Conservation (phyloP, 2,797 vertebrate genomes). For the Neoniphon sammara region DNA sequence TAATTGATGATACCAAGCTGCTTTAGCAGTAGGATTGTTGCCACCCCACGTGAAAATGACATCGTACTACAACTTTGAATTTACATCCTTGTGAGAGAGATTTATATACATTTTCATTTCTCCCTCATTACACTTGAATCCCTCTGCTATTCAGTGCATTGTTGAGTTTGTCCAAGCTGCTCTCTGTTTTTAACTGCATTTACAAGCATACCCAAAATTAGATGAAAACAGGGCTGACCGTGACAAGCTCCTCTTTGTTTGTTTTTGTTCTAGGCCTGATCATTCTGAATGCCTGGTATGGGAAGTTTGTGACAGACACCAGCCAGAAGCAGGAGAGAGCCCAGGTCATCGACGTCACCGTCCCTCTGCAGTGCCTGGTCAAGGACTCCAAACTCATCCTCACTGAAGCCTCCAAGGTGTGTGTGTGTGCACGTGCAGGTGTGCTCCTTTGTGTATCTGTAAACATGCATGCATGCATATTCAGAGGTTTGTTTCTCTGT, state of each 20-base stretch:
- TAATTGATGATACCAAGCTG: background rate
- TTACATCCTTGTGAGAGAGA: background rate
- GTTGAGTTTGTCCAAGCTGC: background rate
- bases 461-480: background rate
- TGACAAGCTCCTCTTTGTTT: background rate
- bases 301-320: conserved; percentile 96
- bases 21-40: background rate
- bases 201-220: background rate
- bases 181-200: background rate
- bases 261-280: conserved; percentile 87
- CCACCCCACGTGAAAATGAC: too few relatives aligned
- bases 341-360: conserved; percentile 95
- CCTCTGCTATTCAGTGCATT: background rate
- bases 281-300: conserved; percentile 97
- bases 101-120: background rate
- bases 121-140: too few relatives aligned
- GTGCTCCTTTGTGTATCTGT: background rate
- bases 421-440: conserved; percentile 2
- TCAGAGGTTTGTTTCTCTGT: conserved; percentile 12
- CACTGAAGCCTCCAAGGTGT: conserved; percentile 95
- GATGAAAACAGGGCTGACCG: background rate
- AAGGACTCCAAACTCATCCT: conserved; percentile 99
- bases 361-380: conserved; percentile 96
- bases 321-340: conserved; percentile 90
- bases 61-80: background rate